A percentile compares a stretch with the other conserved stretches of the same genome.
Evolutionary conservation across 2,797 vertebrate genomes (phyloP).

Genomic region (Gadopsis bispinosus): DNA sequence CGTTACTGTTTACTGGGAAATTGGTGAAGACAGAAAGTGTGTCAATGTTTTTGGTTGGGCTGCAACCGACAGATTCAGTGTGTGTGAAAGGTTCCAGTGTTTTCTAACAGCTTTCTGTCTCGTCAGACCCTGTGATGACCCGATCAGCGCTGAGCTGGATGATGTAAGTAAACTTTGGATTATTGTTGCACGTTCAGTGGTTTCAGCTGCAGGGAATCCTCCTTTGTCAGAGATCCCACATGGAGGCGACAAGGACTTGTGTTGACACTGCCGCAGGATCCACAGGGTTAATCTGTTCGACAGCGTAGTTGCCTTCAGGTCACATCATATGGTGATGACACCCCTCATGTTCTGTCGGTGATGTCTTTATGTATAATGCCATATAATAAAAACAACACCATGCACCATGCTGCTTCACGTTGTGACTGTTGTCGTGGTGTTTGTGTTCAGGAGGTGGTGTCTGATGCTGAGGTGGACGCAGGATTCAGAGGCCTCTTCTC

Average conservation of each 20-base stretch:
- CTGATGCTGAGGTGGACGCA: conserved; percentile 76
- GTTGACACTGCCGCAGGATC: not conserved
- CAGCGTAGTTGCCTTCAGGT: not conserved
- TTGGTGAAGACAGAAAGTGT: not conserved
- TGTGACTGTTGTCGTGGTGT: too few relatives aligned
- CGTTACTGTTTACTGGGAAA: not conserved
- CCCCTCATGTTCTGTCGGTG: too few relatives aligned
- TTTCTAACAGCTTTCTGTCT: conserved; percentile 11
- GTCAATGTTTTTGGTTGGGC: not conserved
- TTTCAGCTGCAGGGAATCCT: too few relatives aligned
- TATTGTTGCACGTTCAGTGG: not conserved
- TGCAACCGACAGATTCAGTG: not conserved
- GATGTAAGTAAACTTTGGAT: conserved; percentile 67
- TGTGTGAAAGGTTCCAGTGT: not conserved
- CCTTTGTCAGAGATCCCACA: not conserved
- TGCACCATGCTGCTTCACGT: too few relatives aligned
- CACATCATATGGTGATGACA: not conserved
- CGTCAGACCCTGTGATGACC: conserved; percentile 83
- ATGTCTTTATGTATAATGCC: too few relatives aligned
- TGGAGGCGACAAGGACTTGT: not conserved
- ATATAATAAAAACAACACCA: too few relatives aligned
- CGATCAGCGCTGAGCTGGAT: conserved; percentile 73
- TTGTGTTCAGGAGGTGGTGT: conserved; percentile 81
- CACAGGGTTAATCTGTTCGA: not conserved
- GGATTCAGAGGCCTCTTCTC: conserved; percentile 86